phyloP scores from a whole-genome alignment of 2,888 invertebrate species.

The Zaprionus bogoriensis region DNA sequence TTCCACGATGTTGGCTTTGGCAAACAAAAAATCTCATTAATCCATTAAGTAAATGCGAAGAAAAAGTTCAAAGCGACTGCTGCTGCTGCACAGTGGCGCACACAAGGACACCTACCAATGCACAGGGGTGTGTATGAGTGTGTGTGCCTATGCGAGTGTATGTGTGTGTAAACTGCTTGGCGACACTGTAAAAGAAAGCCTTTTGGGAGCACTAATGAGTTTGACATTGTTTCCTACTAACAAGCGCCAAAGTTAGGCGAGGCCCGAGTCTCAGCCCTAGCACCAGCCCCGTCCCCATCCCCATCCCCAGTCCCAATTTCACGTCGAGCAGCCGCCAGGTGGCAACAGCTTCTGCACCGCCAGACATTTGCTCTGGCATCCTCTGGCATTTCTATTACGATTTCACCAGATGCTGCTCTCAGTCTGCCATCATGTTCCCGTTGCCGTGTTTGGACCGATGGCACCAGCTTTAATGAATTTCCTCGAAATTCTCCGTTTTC shows the following conservation, averaged over 20 bases:
- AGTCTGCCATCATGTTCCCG: conserved; percentile 1
- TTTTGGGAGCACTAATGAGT: conserved; percentile 79
- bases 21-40: conserved; percentile 78
- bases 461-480: conserved; percentile 57
- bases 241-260: conserved; percentile 71
- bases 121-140: conserved; percentile 23
- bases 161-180: conserved; percentile 55
- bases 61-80: conserved; percentile 72
- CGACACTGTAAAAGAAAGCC: conserved; percentile 72
- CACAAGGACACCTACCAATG: conserved; percentile 43
- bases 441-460: background rate
- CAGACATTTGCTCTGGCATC: conserved; percentile 70
- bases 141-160: conserved; percentile 25
- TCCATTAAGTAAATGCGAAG: conserved; percentile 73
- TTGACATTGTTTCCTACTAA: conserved; percentile 79
- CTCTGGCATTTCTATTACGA: conserved; percentile 72
- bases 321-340: conserved; percentile 33
- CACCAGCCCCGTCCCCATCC: too few species aligned
- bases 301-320: too few species aligned
- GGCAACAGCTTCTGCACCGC: conserved; percentile 35
- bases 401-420: conserved; percentile 48
- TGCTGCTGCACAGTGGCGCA: conserved; percentile 34
- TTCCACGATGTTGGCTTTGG: conserved; percentile 67
- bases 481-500: conserved; percentile 33
- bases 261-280: conserved; percentile 29